Conservation (phyloP, 2,888 invertebrate species). For the Diogma glabrata region DNA sequence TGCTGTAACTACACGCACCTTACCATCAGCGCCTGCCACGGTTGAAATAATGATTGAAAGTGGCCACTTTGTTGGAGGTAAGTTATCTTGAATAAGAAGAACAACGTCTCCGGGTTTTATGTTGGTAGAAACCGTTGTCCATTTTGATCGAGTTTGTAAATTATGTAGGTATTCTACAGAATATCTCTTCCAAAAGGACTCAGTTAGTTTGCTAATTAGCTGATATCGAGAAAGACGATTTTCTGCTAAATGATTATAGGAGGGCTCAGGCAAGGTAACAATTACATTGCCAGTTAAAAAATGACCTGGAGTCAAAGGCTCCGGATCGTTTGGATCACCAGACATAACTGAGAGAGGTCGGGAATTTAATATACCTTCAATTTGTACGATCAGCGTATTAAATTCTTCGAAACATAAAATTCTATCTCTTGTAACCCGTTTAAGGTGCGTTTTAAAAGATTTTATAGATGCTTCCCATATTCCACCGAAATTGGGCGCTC, state of each 20-base stretch:
- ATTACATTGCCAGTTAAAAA: neutral
- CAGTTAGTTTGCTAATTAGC: neutral
- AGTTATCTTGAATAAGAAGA: neutral
- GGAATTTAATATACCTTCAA: neutral
- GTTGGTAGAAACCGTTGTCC: neutral
- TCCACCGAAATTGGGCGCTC: neutral
- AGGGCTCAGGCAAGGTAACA: neutral
- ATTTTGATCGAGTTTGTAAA: too few relatives aligned
- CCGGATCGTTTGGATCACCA: neutral
- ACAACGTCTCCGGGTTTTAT: neutral
- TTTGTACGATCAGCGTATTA: neutral
- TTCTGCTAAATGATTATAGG: neutral
- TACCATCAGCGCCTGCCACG: neutral
- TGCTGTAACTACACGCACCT: neutral
- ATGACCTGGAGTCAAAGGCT: neutral
- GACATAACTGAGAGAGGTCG: neutral
- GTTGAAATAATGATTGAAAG: neutral
- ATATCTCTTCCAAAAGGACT: neutral
- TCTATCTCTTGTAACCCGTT: neutral
- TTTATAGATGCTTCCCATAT: neutral
- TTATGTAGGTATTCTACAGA: too few relatives aligned
- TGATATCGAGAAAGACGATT: neutral
- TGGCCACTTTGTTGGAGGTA: neutral
- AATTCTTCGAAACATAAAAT: neutral
- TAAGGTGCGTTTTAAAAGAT: neutral